Evolutionary conservation across 2,113 vertebrate species (phyloP).

Genomic region (Elaphurus davidianus): DNA sequence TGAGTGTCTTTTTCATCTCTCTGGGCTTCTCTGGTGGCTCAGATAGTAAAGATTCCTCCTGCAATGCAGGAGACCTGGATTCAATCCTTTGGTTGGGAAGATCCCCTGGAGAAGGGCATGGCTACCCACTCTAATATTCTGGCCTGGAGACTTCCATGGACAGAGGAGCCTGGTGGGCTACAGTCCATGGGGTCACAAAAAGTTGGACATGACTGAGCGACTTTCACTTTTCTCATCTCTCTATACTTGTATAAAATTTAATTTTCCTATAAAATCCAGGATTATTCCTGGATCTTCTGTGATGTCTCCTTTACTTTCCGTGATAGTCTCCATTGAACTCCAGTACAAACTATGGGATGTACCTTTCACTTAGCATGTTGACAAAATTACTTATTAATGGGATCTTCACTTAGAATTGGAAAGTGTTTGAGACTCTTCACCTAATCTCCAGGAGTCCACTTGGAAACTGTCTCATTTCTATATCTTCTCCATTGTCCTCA

Average conservation of each 20-base stretch:
- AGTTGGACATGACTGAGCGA: neutral
- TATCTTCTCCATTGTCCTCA: neutral
- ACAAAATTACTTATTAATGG: neutral
- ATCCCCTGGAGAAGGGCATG: neutral
- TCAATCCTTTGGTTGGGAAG: neutral
- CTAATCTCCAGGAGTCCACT: neutral
- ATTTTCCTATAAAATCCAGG: neutral
- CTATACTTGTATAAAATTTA: neutral
- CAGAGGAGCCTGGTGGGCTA: neutral
- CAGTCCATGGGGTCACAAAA: neutral
- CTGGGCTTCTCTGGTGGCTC: neutral
- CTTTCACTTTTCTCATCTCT: neutral
- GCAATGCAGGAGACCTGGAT: neutral
- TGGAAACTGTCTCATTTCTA: neutral
- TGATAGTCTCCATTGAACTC: neutral
- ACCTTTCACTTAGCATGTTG: neutral
- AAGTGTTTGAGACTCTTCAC: neutral
- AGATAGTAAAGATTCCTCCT: neutral
- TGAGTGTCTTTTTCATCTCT: neutral
- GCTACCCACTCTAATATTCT: neutral
- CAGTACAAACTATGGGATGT: neutral
- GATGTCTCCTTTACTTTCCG: neutral
- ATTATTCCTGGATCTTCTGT: neutral
- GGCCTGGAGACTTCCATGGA: neutral
- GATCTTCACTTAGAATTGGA: neutral